Percentiles rank a stretch among this genome's conserved stretches.
These are phyloP conservation scores for Cartodere bifasciata DNA, from an alignment of 2,888 invertebrate species.

Conservation along the genomic window DNA sequence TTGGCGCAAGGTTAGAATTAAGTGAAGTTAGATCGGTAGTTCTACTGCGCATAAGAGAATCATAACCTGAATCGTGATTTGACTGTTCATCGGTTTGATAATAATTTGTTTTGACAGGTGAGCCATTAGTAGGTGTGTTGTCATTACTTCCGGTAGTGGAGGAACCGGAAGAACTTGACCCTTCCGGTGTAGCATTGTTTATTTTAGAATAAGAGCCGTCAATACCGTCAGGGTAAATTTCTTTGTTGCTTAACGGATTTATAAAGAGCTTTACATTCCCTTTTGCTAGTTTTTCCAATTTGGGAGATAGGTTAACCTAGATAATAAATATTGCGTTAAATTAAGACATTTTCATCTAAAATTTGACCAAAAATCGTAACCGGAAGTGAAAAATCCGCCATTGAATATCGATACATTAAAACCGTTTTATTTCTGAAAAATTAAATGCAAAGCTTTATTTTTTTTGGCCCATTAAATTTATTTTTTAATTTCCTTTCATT, in stretches of 20 bases:
- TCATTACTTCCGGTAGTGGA: conserved; percentile 29
- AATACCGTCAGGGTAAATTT: conserved; percentile 32
- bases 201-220: conserved; percentile 32
- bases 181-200: conserved; percentile 23
- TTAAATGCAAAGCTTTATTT: too few relatives aligned
- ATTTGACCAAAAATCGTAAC: too few relatives aligned
- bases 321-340: too few relatives aligned
- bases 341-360: too few relatives aligned
- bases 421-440: too few relatives aligned
- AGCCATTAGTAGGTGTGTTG: conserved; percentile 25
- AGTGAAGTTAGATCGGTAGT: too few relatives aligned
- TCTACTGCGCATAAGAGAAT: conserved; percentile 22
- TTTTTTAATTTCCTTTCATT: too few relatives aligned
- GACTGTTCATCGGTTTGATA: conserved; percentile 16
- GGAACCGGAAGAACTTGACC: conserved; percentile 29
- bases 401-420: too few relatives aligned
- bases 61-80: conserved; percentile 28
- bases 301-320: conserved; percentile 17
- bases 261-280: conserved; percentile 33
- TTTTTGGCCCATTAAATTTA: too few relatives aligned
- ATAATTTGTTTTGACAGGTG: conserved; percentile 16
- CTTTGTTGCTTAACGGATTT: conserved; percentile 33
- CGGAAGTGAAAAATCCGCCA: too few relatives aligned
- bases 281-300: conserved; percentile 22
- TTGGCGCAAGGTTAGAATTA: too few relatives aligned